A percentile compares a stretch with the other conserved stretches of the same genome.
phyloP scores from a whole-genome alignment of 2,888 invertebrate genomes.

The Theodoxus fluviatilis region DNA sequence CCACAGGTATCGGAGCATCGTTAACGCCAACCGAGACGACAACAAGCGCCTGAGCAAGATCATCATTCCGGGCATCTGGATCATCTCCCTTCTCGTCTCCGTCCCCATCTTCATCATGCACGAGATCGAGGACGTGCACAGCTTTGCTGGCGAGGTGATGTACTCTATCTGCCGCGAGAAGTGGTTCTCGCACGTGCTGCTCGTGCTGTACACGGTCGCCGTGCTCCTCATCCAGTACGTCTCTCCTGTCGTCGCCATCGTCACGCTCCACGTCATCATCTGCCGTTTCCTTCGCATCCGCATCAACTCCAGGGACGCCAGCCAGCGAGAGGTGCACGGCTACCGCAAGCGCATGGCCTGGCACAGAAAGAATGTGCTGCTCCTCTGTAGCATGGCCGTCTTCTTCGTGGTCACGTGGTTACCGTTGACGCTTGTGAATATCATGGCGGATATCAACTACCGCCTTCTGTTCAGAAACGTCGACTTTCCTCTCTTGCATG shows the following conservation, averaged over 20 bases:
- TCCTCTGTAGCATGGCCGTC: constrained; percentile 47
- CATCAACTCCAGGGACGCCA: constrained; percentile 34
- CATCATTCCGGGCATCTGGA: no score
- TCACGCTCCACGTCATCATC: constrained; percentile 45
- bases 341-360: constrained; percentile 42
- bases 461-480: constrained; percentile 35
- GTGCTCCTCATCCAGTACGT: constrained; percentile 46
- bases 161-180: constrained; percentile 59
- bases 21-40: no score
- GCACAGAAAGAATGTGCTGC: constrained; percentile 60
- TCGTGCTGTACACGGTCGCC: constrained; percentile 39
- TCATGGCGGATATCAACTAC: constrained; percentile 45
- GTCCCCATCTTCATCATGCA: constrained; percentile 42
- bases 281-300: constrained; percentile 61
- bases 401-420: constrained; percentile 53
- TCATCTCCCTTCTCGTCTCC: constrained; percentile 38
- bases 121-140: constrained; percentile 45
- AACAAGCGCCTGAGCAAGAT: no score
- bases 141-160: constrained; percentile 50
- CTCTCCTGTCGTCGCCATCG: constrained; percentile 43
- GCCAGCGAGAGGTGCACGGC: constrained; percentile 28
- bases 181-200: constrained; percentile 39
- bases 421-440: constrained; percentile 46
- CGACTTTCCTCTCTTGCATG: constrained; percentile 58
- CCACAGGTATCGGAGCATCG: no score